These are phyloP conservation scores for Orchestes rusci DNA, from an alignment of 2,888 invertebrate species.

Conservation along the genomic window DNA sequence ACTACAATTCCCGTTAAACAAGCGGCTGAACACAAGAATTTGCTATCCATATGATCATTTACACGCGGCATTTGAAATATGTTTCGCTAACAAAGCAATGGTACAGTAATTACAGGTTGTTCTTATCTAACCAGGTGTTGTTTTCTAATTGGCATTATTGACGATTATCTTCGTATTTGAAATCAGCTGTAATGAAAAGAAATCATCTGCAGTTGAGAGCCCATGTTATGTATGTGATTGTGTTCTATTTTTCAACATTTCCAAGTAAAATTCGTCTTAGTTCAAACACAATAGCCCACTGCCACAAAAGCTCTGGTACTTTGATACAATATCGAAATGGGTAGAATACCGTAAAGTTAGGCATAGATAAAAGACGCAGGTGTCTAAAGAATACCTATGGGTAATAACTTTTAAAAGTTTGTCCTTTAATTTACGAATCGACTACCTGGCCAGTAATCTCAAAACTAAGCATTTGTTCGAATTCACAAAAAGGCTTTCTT, in stretches of 20 bases:
- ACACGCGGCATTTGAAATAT: constrained; percentile 18
- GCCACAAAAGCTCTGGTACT: not conserved
- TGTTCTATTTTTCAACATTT: too few relatives aligned
- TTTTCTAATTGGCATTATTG: too few relatives aligned
- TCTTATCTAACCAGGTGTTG: too few relatives aligned
- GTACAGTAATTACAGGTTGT: too few relatives aligned
- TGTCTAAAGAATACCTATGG: constrained; percentile 6
- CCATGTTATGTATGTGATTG: too few relatives aligned
- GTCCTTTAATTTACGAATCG: too few relatives aligned
- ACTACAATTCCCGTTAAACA: constrained; percentile 16
- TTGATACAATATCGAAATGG: constrained; percentile 7
- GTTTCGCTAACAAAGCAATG: constrained; percentile 7
- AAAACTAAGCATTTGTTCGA: too few relatives aligned
- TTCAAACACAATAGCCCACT: constrained; percentile 4
- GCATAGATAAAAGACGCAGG: constrained; percentile 6
- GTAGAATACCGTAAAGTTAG: constrained; percentile 6
- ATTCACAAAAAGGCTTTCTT: too few relatives aligned
- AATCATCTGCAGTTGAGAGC: too few relatives aligned
- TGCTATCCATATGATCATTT: constrained; percentile 17
- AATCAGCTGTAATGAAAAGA: too few relatives aligned
- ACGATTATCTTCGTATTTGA: too few relatives aligned
- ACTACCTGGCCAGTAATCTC: too few relatives aligned
- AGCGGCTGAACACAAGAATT: constrained; percentile 15
- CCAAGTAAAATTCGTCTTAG: constrained; percentile 5
- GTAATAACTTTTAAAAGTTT: constrained; percentile 8